Percentiles rank a stretch among this genome's conserved stretches.
Evolutionary conservation across 2,888 invertebrate genomes (phyloP).

Genomic region (Thereva nobilitata): DNA sequence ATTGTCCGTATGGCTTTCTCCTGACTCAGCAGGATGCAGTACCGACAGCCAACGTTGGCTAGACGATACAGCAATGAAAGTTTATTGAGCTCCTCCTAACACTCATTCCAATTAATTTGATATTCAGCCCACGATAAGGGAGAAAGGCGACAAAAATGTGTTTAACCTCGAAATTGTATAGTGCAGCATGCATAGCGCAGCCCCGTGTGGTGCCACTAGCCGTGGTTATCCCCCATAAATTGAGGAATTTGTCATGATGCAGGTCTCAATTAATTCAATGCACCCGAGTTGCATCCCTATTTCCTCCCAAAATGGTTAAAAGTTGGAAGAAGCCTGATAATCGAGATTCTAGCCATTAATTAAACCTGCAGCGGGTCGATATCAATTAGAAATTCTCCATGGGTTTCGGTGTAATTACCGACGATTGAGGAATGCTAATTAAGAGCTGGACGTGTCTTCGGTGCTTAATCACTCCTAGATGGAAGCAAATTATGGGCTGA

Average conservation of each 20-base stretch:
- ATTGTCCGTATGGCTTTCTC: slow-evolving; percentile 5
- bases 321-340: background rate
- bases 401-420: slow-evolving; percentile 40
- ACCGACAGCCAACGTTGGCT: background rate
- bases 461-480: slow-evolving; percentile 35
- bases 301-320: slow-evolving; percentile 19
- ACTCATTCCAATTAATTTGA: slow-evolving; percentile 11
- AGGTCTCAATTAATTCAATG: slow-evolving; percentile 14
- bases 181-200: background rate
- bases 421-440: slow-evolving; percentile 40
- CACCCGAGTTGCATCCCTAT: background rate
- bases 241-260: slow-evolving; percentile 14
- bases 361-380: slow-evolving; percentile 25
- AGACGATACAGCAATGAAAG: background rate
- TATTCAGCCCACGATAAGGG: slow-evolving; percentile 13
- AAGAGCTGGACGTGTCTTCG: slow-evolving; percentile 36
- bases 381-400: slow-evolving; percentile 41
- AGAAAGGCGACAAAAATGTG: slow-evolving; percentile 25
- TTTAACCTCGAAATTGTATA: background rate
- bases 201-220: too few species aligned
- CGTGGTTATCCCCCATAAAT: slow-evolving; percentile 4
- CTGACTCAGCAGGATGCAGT: slow-evolving; percentile 3
- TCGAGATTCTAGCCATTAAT: slow-evolving; percentile 32
- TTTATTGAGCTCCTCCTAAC: slow-evolving; percentile 1
- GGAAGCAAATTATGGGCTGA: slow-evolving; percentile 30